These are phyloP conservation scores for Oreochromis aureus DNA, from an alignment of 2,113 vertebrate species.

Conservation along the genomic window DNA sequence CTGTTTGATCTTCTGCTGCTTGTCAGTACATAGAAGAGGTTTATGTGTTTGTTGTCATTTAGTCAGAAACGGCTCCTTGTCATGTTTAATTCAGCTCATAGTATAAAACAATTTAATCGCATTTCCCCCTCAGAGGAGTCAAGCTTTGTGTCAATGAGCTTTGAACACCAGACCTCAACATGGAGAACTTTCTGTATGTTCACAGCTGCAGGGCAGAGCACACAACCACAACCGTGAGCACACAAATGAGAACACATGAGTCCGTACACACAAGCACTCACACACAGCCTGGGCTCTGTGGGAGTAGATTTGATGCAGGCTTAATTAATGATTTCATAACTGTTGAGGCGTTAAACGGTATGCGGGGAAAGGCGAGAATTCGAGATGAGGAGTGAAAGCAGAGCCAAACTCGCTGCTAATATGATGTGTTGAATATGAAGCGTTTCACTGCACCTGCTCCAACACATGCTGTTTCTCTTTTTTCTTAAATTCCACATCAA, in stretches of 20 bases:
- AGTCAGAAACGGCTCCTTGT: neutral
- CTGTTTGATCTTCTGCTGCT: neutral
- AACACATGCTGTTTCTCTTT: neutral
- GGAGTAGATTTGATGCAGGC: slow-evolving; percentile 15
- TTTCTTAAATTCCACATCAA: neutral
- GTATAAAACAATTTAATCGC: neutral
- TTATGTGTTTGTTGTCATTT: neutral
- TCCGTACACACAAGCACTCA: neutral
- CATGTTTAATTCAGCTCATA: slow-evolving; percentile 25
- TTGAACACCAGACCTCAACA: neutral
- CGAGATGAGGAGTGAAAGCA: neutral
- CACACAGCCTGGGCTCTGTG: neutral
- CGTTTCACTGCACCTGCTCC: neutral
- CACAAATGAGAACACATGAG: neutral
- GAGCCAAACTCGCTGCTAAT: slow-evolving; percentile 8
- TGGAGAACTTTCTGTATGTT: neutral
- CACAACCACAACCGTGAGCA: neutral
- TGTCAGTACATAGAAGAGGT: neutral
- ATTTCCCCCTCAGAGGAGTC: neutral
- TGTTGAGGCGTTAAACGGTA: slow-evolving; percentile 29
- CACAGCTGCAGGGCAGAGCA: neutral
- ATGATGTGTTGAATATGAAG: neutral
- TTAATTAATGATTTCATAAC: slow-evolving; percentile 47
- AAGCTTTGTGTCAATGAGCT: neutral
- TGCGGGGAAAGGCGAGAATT: neutral